These are phyloP conservation scores for Coreoperca whiteheadi DNA, from an alignment of 2,113 vertebrate genomes.

Conservation along the genomic window DNA sequence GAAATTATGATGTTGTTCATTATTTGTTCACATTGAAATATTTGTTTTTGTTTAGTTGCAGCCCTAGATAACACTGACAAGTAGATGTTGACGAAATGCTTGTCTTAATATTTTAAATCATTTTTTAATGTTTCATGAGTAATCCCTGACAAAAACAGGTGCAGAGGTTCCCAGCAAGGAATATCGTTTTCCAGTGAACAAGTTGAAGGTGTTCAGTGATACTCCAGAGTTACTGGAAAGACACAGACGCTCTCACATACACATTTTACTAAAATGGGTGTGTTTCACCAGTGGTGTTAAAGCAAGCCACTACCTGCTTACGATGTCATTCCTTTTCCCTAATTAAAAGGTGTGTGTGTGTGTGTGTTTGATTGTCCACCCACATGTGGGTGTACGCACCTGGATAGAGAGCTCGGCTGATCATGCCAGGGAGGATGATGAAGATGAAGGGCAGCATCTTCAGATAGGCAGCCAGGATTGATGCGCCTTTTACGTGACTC, in stretches of 20 bases:
- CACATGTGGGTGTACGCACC: constrained; percentile 78
- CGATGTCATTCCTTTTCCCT: not conserved
- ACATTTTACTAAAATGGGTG: constrained; percentile 44
- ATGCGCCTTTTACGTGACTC: constrained; percentile 91
- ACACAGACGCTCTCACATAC: not conserved
- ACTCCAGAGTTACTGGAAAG: constrained; percentile 22
- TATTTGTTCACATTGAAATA: not conserved
- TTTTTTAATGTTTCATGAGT: not conserved
- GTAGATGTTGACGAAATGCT: not conserved
- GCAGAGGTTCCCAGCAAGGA: not conserved
- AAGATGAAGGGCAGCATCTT: constrained; percentile 93
- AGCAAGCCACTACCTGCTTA: constrained; percentile 62
- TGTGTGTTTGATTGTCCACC: not conserved
- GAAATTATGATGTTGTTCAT: not conserved
- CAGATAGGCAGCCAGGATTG: constrained; percentile 92
- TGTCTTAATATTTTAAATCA: not conserved
- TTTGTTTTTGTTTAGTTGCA: not conserved
- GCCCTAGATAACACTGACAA: not conserved
- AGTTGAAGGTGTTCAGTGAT: not conserved
- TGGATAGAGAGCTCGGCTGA: constrained; percentile 94
- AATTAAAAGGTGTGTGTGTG: constrained; percentile 12
- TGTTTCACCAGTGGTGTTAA: constrained; percentile 36
- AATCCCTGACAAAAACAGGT: constrained; percentile 6
- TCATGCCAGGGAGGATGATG: constrained; percentile 94
- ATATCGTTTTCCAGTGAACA: not conserved